Base-by-base conservation (phyloP, 2,888 invertebrate species). In the Acleris sparsana region DNA sequence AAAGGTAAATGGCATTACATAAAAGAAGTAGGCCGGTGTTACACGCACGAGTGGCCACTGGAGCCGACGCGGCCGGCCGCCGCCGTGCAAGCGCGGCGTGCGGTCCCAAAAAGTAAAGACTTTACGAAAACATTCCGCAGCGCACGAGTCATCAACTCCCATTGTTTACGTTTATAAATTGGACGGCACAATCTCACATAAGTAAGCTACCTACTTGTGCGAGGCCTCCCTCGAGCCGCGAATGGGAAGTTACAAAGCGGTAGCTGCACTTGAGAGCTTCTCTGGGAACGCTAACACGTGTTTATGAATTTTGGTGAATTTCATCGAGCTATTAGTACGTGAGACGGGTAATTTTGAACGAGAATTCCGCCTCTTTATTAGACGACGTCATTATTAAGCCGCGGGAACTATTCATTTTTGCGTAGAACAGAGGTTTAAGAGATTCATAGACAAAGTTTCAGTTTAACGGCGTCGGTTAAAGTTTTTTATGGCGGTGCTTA, bases 1-100 rank as follows among this genome's bases (percentile, higher is more conserved):
- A 80, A 77, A 77, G 73, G 79, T 76, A 75, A 76, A 75, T 73
- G 75, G 75, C 73, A 75, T 76, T 75, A 73, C 69, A 71, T 70
- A 72, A 68, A 60, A 65, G 49, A 69, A 72, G 70, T 71, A 59
- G 72, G 70, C 62, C 69, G 66, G 62, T 63, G 68, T 65, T 72
- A 53, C 69, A 75, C 76, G 76, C 80, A 77, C 75, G 78, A 80
- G 72, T 69, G 72, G 68, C 55, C 70, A 61, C 69, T 65, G 67
- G 62, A 62, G 59, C 53, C 46, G 66, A 55, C 58, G 59, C 39
- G 49, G 39, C 51, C 61, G 22, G 53, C 46, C 57, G 57, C 46
- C 57, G 57, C 49, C 49, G 48, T 18, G 58, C 29, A 48, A 17
- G 29, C 55, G n/a, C 55, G 55, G 55, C 63, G 46, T 58, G 60